Evolutionary conservation across 2,113 vertebrate genomes (phyloP), one percentile per base, ranked within the genome.

Genomic region (Ibidorhyncha struthersii): DNA sequence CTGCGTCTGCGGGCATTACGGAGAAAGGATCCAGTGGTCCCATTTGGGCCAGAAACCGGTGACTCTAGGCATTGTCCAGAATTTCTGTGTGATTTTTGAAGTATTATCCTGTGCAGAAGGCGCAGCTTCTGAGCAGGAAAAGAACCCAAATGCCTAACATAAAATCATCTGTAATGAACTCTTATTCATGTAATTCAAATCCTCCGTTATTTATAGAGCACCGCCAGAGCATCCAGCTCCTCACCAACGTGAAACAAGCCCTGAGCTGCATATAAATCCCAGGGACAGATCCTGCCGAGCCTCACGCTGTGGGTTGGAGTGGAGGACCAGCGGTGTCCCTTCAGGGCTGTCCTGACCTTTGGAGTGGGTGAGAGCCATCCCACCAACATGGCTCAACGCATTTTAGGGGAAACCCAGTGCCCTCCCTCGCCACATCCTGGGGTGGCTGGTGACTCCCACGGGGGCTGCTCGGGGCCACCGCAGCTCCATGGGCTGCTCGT

Each of bases 251-350:
- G n/a, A 47, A 90, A 63, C 66, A 9, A 90, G 58, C 41, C 94
- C 90, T 94, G 94, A 95, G 94, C 87, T 93, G 96, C 95, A 90
- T 97, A 41, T 71, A 40, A 93, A 96, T 95, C 61, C n/a, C 66
- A 3, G 90, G 95, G n/a, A 93, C 17, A 14, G 82, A 93, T 93
- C 73, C 94, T 72, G 85, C 34, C 40, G 3, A 55, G 66, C 74
- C 43, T 82, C 76, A 32, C 11, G 0, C 0, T 4, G 38, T 13
- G 83, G 30, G 22, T 7, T 6, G 5, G 23, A 82, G 17, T 1
- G 6, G 14, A 47, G 38, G 5, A 61, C 27, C 69, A 5, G 3
- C 77, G 7, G 5, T 7, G 32, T 26, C 8, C 0, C 2, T 82
- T 40, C 0, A 18, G 63, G 84, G 58, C 52, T 82, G 30, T 11